Conservation (phyloP, 2,888 invertebrate species). For the Coecobrya sp. region DNA sequence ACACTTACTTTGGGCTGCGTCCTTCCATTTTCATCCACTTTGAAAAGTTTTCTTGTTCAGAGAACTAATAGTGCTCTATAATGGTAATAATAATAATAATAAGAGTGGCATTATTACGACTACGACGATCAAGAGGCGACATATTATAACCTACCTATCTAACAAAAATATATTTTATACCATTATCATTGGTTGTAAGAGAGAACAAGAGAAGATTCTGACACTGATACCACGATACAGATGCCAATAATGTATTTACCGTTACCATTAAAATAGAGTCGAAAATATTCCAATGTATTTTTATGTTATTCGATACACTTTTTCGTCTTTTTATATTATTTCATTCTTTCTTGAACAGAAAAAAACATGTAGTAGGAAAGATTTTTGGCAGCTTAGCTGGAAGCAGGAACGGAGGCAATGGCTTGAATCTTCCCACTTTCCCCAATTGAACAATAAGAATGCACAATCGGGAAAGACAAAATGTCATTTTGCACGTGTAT, state of each 20-base stretch:
- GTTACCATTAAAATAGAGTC: constrained; percentile 8
- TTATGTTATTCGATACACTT: not conserved
- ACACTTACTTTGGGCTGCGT: not conserved
- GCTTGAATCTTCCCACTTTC: not conserved
- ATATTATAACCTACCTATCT: constrained; percentile 20
- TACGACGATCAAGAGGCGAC: not conserved
- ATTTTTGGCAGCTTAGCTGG: not conserved
- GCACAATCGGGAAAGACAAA: not conserved
- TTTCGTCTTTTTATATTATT: too few relatives aligned
- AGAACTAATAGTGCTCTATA: not conserved
- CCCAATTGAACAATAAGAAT: not conserved
- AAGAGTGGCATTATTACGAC: constrained; percentile 37
- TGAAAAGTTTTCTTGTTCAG: constrained; percentile 38
- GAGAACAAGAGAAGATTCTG: constrained; percentile 47
- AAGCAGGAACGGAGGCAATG: not conserved
- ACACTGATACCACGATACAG: constrained; percentile 64
- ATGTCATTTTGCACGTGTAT: not conserved
- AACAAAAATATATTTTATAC: constrained; percentile 14
- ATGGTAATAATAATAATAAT: constrained; percentile 36
- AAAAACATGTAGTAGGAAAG: not conserved
- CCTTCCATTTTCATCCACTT: constrained; percentile 18
- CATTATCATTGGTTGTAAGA: not conserved
- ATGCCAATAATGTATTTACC: constrained; percentile 74
- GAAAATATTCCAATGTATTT: constrained; percentile 13
- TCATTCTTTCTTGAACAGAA: not conserved